These are phyloP conservation scores for Crossocerus cetratus DNA, from an alignment of 2,888 invertebrate genomes.

Conservation along the genomic window DNA sequence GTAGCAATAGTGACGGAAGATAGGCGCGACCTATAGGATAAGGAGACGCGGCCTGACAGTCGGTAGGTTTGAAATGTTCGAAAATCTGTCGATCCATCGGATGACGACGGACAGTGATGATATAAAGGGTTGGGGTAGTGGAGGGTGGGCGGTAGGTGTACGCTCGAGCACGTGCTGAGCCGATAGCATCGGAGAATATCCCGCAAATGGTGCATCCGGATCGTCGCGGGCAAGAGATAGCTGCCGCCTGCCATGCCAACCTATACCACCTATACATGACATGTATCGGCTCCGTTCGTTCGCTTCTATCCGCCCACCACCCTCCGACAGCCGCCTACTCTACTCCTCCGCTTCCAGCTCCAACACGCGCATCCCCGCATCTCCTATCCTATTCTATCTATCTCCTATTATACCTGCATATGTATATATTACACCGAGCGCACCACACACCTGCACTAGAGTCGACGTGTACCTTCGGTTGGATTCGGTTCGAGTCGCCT, in stretches of 20 bases:
- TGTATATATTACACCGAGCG: too few species aligned
- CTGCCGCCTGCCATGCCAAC: slow-evolving; percentile 4
- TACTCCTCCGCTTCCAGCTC: too few species aligned
- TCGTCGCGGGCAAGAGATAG: slow-evolving; percentile 48
- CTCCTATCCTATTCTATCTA: neutral
- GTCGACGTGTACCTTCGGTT: too few species aligned
- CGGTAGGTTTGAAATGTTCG: slow-evolving; percentile 22
- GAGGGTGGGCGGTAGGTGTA: slow-evolving; percentile 21
- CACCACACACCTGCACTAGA: too few species aligned
- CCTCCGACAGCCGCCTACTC: too few species aligned
- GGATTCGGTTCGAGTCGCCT: too few species aligned
- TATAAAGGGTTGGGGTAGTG: slow-evolving; percentile 7
- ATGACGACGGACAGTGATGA: too few species aligned
- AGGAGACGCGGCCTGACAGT: slow-evolving; percentile 3
- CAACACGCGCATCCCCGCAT: too few species aligned
- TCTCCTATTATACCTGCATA: neutral
- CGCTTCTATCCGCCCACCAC: neutral
- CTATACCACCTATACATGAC: neutral
- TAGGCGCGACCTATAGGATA: neutral
- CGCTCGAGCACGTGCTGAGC: slow-evolving; percentile 43
- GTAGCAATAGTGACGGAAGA: too few species aligned
- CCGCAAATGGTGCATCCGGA: slow-evolving; percentile 56
- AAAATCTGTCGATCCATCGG: too few species aligned
- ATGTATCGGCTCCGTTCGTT: neutral
- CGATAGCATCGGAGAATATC: slow-evolving; percentile 55